Evolutionary conservation across 2,797 vertebrate species (phyloP), one percentile per base, ranked within the genome.

Genomic region (Pipistrellus nathusii): DNA sequence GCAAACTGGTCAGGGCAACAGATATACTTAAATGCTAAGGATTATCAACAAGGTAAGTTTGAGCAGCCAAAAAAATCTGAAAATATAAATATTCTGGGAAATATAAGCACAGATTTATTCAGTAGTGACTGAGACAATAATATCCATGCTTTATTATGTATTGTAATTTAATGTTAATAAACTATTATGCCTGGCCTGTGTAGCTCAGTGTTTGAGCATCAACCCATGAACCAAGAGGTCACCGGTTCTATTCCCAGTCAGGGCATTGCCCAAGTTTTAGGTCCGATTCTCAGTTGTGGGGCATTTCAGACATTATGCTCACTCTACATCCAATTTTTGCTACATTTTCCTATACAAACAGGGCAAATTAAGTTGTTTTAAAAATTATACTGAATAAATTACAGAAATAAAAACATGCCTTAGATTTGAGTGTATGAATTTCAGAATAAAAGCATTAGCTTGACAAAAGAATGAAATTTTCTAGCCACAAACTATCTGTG

Each of bases 331-430:
- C 25, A 76, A 11, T 85, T 84, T 72, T 81, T 85, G 62, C 27
- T 91, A 48, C 4, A 25, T 76, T 93, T 80, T 73, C 44, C n/a
- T 69, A 95, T 10, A 76, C 20, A 88, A 72, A 59, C 15, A 85
- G 21, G 13, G 30, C 14, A 90, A 90, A 75, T 41, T 35, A 84
- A 68, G 17, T 73, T 53, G 20, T 86, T 86, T 88, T 4, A 75
- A 88, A 71, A 66, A 88, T 44, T 55, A 73, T 41, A 69, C 84
- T 68, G 14, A 88, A 38, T 76, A 88, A 90, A 84, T 66, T 55
- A 35, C 3, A 81, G 21, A 93, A 95, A 92, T 46, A 75, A 80
- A 95, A 88, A 44, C 23, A 91, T 68, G 71, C 4, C 20, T 89
- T 46, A 81, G 55, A 13, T 87, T 76, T 66, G 90, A 64, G n/a